Conservation (phyloP, 2,888 invertebrate genomes). For the Vesta saturnalis region DNA sequence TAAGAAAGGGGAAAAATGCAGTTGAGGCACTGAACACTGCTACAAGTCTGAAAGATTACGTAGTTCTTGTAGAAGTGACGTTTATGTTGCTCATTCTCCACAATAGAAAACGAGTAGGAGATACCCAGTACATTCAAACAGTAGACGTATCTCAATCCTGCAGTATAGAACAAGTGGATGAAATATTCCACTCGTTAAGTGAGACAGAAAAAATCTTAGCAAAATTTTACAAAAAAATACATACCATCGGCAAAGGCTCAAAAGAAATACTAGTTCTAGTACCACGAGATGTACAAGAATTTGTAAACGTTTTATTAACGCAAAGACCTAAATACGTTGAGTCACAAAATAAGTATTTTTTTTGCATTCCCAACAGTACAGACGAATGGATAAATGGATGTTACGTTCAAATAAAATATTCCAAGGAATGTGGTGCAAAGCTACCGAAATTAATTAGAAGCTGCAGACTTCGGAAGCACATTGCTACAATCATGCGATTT, state of each 20-base stretch:
- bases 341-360: conserved; percentile 15
- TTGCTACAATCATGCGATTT: conserved; percentile 20
- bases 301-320: conserved; percentile 14
- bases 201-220: conserved; percentile 21
- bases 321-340: conserved; percentile 18
- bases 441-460: conserved; percentile 12
- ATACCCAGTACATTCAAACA: conserved; percentile 24
- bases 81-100: conserved; percentile 22
- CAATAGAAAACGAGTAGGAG: conserved; percentile 22
- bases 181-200: conserved; percentile 13
- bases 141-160: conserved; percentile 14
- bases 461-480: conserved; percentile 43
- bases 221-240: conserved; percentile 24
- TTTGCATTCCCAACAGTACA: conserved; percentile 9
- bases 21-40: conserved; percentile 3
- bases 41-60: conserved; percentile 18
- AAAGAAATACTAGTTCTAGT: conserved; percentile 23
- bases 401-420: conserved; percentile 15
- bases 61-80: conserved; percentile 20
- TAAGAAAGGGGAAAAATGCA: conserved; percentile 19
- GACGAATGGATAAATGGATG: conserved; percentile 21
- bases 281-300: conserved; percentile 16
- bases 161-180: conserved; percentile 23
- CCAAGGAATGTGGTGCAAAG: conserved; percentile 17
- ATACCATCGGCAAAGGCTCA: conserved; percentile 21